A percentile compares a stretch with the other conserved stretches of the same genome.
Evolutionary conservation across 1,140 invertebrate species (phyloP).

Genomic region (Heliconius hermathena): DNA sequence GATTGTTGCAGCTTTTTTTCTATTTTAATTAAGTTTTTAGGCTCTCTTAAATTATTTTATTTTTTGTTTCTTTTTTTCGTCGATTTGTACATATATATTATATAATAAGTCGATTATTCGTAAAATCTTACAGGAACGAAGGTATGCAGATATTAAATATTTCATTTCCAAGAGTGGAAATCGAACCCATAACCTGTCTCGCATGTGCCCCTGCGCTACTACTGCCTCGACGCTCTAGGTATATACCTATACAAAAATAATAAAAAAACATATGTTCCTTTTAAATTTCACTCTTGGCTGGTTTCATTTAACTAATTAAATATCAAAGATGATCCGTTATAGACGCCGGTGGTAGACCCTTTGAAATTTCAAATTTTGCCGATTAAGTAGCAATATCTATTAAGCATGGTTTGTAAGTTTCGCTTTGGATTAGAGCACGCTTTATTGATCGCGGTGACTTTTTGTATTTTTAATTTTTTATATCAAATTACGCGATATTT

Average conservation of each 20-base stretch:
- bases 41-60: too few species aligned
- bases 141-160: too few species aligned
- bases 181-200: too few species aligned
- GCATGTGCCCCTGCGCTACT: too few species aligned
- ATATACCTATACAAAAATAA: background rate
- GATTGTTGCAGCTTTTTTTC: too few species aligned
- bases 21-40: too few species aligned
- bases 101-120: too few species aligned
- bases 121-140: too few species aligned
- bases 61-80: too few species aligned
- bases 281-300: background rate
- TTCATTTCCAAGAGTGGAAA: too few species aligned
- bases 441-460: background rate
- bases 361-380: background rate
- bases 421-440: background rate
- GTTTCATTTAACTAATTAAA: background rate
- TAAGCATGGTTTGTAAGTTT: background rate
- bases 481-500: background rate
- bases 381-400: conserved; percentile 6
- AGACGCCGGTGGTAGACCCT: background rate
- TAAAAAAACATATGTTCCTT: background rate
- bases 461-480: background rate
- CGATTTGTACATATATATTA: too few species aligned
- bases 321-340: background rate
- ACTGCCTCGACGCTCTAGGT: too few species aligned